A percentile compares a stretch with the other conserved stretches of the same genome.
These are phyloP conservation scores for Vulpes ferrilata DNA, from an alignment of 2,113 vertebrate genomes.

Conservation along the genomic window DNA sequence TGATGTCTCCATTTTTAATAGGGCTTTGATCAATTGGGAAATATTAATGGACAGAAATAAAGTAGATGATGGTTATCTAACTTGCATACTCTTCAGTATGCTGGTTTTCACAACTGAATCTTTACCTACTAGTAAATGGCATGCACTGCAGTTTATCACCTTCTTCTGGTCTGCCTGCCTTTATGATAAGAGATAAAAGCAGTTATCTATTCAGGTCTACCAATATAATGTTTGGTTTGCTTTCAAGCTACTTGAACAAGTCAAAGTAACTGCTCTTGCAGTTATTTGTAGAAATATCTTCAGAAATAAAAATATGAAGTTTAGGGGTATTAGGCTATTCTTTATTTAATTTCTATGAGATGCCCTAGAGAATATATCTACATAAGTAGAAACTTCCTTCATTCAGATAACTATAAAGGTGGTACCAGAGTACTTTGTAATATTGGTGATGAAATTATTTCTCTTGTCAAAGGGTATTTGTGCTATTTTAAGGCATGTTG, in stretches of 20 bases:
- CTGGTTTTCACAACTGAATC: not conserved
- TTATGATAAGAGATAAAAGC: not conserved
- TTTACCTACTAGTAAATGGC: conserved; percentile 22
- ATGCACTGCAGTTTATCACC: not conserved
- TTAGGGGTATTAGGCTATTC: not conserved
- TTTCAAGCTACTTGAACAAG: conserved; percentile 16
- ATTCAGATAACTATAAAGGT: conserved; percentile 15
- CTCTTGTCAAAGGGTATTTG: not conserved
- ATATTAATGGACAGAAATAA: conserved; percentile 23
- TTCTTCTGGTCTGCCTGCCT: not conserved
- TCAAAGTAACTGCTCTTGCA: conserved; percentile 4
- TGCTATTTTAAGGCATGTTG: not conserved
- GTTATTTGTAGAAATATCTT: conserved; percentile 46
- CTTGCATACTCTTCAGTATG: conserved; percentile 8
- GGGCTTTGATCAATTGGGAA: conserved; percentile 23
- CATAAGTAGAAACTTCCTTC: conserved; percentile 35
- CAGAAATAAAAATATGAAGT: conserved; percentile 45
- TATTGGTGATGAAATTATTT: conserved; percentile 29
- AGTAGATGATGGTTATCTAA: conserved; percentile 13
- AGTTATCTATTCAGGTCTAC: not conserved
- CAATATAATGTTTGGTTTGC: not conserved
- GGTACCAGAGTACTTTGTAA: conserved; percentile 7
- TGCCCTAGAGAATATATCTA: not conserved
- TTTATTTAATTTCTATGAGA: conserved; percentile 40
- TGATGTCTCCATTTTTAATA: conserved; percentile 16